Evolutionary conservation across 2,888 invertebrate species (phyloP).

Genomic region (Ophion slaviceki): DNA sequence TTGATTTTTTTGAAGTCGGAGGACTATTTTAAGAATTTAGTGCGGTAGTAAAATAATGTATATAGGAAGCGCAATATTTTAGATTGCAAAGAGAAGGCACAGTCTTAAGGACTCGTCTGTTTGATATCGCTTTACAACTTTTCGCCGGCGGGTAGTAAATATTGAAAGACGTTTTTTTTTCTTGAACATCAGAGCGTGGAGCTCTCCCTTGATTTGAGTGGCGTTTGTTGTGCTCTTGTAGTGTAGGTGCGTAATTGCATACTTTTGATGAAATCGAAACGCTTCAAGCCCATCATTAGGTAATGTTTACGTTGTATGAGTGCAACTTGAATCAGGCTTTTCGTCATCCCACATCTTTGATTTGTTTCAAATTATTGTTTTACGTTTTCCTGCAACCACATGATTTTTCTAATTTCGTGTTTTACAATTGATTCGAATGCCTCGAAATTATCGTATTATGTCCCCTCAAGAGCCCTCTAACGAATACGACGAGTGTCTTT

Average conservation of each 20-base stretch:
- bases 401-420: slow-evolving; percentile 22
- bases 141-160: slow-evolving; percentile 18
- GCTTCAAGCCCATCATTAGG: slow-evolving; percentile 50
- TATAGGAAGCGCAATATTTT: too few relatives aligned
- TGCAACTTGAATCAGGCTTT: slow-evolving; percentile 45
- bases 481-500: slow-evolving; percentile 21
- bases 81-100: neutral
- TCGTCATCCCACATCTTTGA: slow-evolving; percentile 51
- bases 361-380: slow-evolving; percentile 48
- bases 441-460: slow-evolving; percentile 67
- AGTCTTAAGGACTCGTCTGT: too few relatives aligned
- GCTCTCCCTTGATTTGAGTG: neutral
- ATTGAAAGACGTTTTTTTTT: slow-evolving; percentile 84
- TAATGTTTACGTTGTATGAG: slow-evolving; percentile 42
- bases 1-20: neutral
- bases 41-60: too few relatives aligned
- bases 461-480: slow-evolving; percentile 6
- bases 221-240: slow-evolving; percentile 37
- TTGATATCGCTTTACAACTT: slow-evolving; percentile 6
- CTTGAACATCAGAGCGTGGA: slow-evolving; percentile 61
- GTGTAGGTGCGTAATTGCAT: slow-evolving; percentile 32
- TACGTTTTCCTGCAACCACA: slow-evolving; percentile 75
- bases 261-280: neutral
- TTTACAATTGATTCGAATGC: slow-evolving; percentile 66
- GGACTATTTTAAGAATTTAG: neutral